Evolutionary conservation across 2,888 invertebrate genomes (phyloP).

Genomic region (Lobophora halterata): DNA sequence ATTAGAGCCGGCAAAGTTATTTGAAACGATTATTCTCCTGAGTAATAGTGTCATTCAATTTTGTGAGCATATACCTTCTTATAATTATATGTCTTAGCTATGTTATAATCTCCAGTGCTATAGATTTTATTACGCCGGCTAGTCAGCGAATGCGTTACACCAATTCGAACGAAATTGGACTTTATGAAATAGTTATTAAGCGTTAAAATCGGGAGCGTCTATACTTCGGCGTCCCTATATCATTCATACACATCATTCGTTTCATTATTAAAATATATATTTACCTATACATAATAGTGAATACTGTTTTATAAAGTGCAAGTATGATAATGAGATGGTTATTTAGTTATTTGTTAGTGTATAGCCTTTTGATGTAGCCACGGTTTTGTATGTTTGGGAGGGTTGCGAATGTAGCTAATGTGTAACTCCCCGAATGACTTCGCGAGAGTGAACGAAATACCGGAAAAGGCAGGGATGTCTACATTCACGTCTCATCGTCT

Average conservation of each 20-base stretch:
- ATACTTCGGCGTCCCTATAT: conserved; percentile 52
- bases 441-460: conserved; percentile 2
- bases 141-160: conserved; percentile 38
- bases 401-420: conserved; percentile 34
- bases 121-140: conserved; percentile 40
- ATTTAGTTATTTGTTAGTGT: conserved; percentile 66
- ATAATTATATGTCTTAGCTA: conserved; percentile 22
- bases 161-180: conserved; percentile 29
- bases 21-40: conserved; percentile 9
- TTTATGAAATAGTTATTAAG: conserved; percentile 27
- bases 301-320: conserved; percentile 49
- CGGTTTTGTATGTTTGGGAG: conserved; percentile 47
- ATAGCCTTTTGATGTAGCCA: conserved; percentile 67
- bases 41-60: conserved; percentile 17
- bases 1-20: conserved; percentile 13
- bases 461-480: conserved; percentile 3
- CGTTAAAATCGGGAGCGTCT: conserved; percentile 30
- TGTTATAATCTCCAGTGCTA: conserved; percentile 29
- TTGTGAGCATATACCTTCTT: conserved; percentile 9
- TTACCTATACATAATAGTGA: conserved; percentile 38
- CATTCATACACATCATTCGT: conserved; percentile 72
- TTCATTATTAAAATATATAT: conserved; percentile 55
- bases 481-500: conserved; percentile 18
- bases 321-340: conserved; percentile 48
- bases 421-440: conserved; percentile 18